phyloP scores from a whole-genome alignment of 1,140 invertebrate genomes.

The Macrosteles quadrilineatus region DNA sequence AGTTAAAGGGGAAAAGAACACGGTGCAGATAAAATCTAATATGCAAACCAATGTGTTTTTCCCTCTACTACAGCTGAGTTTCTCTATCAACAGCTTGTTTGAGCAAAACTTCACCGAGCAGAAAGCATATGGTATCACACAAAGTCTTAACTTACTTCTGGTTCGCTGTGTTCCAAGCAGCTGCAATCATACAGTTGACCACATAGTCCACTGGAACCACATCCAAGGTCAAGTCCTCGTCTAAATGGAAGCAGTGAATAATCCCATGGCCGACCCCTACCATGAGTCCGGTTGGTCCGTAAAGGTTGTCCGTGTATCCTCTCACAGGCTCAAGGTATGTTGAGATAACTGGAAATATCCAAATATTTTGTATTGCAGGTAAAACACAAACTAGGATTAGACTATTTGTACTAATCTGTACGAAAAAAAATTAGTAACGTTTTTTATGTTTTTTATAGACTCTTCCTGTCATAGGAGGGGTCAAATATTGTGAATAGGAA shows the following conservation, averaged over 20 bases:
- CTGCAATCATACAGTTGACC: slow-evolving; percentile 75
- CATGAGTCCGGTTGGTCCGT: slow-evolving; percentile 71
- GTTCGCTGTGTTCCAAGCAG: slow-evolving; percentile 57
- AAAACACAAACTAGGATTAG: slow-evolving; percentile 21
- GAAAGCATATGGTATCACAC: too few relatives aligned
- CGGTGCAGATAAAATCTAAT: too few relatives aligned
- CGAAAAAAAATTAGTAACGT: too few relatives aligned
- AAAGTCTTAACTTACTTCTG: background rate
- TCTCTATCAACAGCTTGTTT: too few relatives aligned
- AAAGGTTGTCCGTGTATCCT: slow-evolving; percentile 88
- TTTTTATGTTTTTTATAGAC: too few relatives aligned
- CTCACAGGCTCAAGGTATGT: slow-evolving; percentile 72
- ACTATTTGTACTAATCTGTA: too few relatives aligned
- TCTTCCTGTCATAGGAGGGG: too few relatives aligned
- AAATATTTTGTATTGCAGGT: slow-evolving; percentile 39
- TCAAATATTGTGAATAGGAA: too few relatives aligned
- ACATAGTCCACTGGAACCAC: slow-evolving; percentile 86
- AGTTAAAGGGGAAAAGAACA: too few relatives aligned
- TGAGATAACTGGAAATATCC: slow-evolving; percentile 44
- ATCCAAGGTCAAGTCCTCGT: slow-evolving; percentile 44
- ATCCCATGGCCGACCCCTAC: slow-evolving; percentile 62
- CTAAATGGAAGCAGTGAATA: slow-evolving; percentile 58
- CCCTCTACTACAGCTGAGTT: too few relatives aligned
- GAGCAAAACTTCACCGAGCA: too few relatives aligned
- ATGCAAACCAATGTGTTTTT: too few relatives aligned